A percentile compares a stretch with the other conserved stretches of the same genome.
Evolutionary conservation across 2,113 vertebrate species (phyloP).

Genomic region (Mionectes macconnelli): DNA sequence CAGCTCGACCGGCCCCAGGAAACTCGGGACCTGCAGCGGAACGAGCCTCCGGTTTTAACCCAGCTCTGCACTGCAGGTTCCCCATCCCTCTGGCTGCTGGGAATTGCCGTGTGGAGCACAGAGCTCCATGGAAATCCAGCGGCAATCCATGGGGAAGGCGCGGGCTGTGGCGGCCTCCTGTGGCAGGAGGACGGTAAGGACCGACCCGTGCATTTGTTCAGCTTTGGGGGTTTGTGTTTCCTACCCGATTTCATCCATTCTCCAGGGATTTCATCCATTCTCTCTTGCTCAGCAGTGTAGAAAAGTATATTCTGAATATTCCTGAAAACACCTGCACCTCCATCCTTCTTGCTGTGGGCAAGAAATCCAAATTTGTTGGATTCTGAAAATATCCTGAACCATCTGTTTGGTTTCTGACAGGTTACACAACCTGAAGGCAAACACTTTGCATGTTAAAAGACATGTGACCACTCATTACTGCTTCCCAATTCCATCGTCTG

Average conservation of each 20-base stretch:
- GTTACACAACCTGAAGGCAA: background rate
- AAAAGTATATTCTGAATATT: accelerated
- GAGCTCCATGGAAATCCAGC: background rate
- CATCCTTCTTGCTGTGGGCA: background rate
- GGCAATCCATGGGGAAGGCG: background rate
- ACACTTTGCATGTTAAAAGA: background rate
- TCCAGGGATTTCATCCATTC: accelerated
- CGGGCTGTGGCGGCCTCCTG: background rate
- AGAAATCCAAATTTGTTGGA: background rate
- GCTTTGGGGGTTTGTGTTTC: background rate
- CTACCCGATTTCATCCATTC: accelerated
- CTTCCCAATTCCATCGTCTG: background rate
- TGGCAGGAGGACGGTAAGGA: background rate
- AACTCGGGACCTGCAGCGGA: accelerated
- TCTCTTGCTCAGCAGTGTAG: background rate
- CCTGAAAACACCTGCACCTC: background rate
- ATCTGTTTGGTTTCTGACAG: background rate
- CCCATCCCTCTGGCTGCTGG: background rate
- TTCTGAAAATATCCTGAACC: too few species aligned
- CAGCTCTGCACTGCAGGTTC: background rate
- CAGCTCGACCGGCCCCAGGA: background rate
- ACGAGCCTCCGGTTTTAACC: accelerated
- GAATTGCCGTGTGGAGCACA: accelerated
- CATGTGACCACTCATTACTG: background rate
- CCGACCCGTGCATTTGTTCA: accelerated